Conservation (phyloP, 2,797 vertebrate species). For the Gymnoscopelus microlampas region DNA sequence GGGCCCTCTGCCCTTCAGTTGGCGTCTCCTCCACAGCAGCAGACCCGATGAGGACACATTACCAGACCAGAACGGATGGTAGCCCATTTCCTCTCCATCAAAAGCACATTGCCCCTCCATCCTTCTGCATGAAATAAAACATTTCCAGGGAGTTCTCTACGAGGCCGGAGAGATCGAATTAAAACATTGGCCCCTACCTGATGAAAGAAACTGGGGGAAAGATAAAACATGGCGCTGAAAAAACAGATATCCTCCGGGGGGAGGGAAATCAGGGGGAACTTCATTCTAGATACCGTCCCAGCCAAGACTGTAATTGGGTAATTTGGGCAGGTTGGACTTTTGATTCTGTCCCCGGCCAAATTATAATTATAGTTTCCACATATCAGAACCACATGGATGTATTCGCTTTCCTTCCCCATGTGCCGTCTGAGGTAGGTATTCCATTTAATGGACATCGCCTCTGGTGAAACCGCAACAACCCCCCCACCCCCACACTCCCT, state of each 20-base stretch:
- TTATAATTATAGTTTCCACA: slow-evolving; percentile 74
- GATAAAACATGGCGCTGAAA: slow-evolving; percentile 70
- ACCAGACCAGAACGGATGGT: slow-evolving; percentile 61
- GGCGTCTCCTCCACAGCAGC: slow-evolving; percentile 60
- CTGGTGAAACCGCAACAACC: slow-evolving; percentile 11
- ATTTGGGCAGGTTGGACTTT: slow-evolving; percentile 74
- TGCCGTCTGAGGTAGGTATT: slow-evolving; percentile 38
- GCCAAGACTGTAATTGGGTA: slow-evolving; percentile 77
- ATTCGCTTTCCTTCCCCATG: slow-evolving; percentile 32
- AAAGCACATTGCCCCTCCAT: slow-evolving; percentile 47
- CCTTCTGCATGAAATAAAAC: slow-evolving; percentile 68
- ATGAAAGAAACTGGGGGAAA: slow-evolving; percentile 63
- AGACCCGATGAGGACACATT: slow-evolving; percentile 56
- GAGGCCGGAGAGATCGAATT: slow-evolving; percentile 59
- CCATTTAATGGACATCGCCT: neutral
- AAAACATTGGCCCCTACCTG: slow-evolving; percentile 67
- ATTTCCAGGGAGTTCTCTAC: slow-evolving; percentile 56
- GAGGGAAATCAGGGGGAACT: slow-evolving; percentile 67
- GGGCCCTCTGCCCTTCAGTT: slow-evolving; percentile 56
- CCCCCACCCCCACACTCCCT: neutral
- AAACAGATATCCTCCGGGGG: slow-evolving; percentile 69
- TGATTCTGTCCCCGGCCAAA: slow-evolving; percentile 71
- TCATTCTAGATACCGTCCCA: slow-evolving; percentile 56
- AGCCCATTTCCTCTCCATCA: slow-evolving; percentile 65
- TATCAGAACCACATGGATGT: slow-evolving; percentile 80